These are phyloP conservation scores for Ditula angustiorana DNA, from an alignment of 2,888 invertebrate species.

Conservation along the genomic window DNA sequence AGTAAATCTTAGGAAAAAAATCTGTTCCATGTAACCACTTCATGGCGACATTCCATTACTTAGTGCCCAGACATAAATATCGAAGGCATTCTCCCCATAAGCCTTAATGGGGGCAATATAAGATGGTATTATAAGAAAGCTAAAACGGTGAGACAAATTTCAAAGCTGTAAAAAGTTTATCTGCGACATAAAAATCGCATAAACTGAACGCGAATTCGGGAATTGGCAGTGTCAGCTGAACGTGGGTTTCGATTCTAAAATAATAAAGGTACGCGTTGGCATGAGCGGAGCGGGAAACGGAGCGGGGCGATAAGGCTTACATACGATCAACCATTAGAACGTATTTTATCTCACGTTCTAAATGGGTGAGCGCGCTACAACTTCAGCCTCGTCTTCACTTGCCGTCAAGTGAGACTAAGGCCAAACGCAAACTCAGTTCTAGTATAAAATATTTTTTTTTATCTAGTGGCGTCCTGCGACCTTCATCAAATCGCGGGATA, in stretches of 20 bases:
- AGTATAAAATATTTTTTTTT: too few species aligned
- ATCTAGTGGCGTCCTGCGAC: too few species aligned
- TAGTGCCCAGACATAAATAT: background rate
- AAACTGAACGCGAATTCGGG: slow-evolving; percentile 49
- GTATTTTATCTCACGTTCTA: too few species aligned
- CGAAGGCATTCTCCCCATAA: background rate
- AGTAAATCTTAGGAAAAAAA: too few species aligned
- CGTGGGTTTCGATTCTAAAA: slow-evolving; percentile 16
- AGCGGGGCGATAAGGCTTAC: background rate
- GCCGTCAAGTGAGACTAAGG: too few species aligned
- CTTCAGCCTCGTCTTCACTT: too few species aligned
- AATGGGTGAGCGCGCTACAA: too few species aligned
- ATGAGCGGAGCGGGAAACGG: background rate
- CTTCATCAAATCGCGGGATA: too few species aligned
- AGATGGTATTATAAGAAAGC: slow-evolving; percentile 27
- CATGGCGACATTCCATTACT: too few species aligned
- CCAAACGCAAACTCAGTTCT: too few species aligned
- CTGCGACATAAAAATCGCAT: slow-evolving; percentile 53
- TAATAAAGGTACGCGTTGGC: slow-evolving; percentile 5
- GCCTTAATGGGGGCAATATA: slow-evolving; percentile 15
- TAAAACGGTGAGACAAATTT: slow-evolving; percentile 45
- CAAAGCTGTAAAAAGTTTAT: slow-evolving; percentile 60
- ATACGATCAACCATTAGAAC: too few species aligned
- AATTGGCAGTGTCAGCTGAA: slow-evolving; percentile 48
- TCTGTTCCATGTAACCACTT: too few species aligned